Evolutionary conservation across 2,888 invertebrate species (phyloP).

Genomic region (Apotomis betuletana): DNA sequence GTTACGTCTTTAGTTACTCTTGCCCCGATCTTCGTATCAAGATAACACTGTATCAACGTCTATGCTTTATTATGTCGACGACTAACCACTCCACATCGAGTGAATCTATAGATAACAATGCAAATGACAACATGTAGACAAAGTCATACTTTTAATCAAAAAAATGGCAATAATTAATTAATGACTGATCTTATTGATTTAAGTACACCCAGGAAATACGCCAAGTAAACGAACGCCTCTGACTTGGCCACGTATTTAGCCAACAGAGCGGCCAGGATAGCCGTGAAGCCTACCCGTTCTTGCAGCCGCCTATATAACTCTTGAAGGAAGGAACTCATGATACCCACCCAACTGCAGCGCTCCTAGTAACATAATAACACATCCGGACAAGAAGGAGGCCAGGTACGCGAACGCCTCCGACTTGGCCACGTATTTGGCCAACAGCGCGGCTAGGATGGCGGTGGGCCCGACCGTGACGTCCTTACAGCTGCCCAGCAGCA

Average conservation of each 20-base stretch:
- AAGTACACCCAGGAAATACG: conserved; percentile 89
- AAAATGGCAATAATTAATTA: no score
- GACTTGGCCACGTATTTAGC: conserved; percentile 86
- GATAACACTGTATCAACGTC: no score
- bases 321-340: no score
- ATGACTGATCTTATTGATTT: no score
- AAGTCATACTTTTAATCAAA: no score
- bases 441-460: conserved; percentile 93
- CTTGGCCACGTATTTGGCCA: conserved; percentile 86
- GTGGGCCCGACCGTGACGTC: conserved; percentile 92
- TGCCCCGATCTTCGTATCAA: no score
- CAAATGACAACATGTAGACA: no score
- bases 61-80: no score
- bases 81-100: no score
- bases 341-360: conserved; percentile 85
- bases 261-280: conserved; percentile 93
- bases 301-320: conserved; percentile 86
- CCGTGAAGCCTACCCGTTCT: conserved; percentile 93
- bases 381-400: conserved; percentile 89
- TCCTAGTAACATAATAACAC: conserved; percentile 88
- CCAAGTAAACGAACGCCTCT: conserved; percentile 87
- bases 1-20: no score
- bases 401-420: conserved; percentile 88
- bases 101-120: no score
- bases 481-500: conserved; percentile 93